Evolutionary conservation across 2,888 invertebrate genomes (phyloP).

Genomic region (Drosophila birchii): DNA sequence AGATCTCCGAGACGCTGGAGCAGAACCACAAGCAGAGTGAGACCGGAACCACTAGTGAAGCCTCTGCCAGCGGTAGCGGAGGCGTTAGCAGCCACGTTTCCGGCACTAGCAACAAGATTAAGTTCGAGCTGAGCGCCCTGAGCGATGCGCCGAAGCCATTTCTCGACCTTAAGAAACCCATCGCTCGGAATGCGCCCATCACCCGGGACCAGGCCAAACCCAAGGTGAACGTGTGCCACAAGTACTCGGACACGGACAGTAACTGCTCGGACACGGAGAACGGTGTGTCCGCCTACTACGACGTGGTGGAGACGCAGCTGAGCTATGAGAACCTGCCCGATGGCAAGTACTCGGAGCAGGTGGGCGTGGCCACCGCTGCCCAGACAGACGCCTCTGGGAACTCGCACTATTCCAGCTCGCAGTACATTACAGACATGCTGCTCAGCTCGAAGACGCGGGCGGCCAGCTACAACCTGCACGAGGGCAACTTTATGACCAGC

Average conservation of each 20-base stretch:
- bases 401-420: constrained; percentile 80
- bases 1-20: constrained; percentile 90
- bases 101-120: constrained; percentile 73
- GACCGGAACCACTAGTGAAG: constrained; percentile 39
- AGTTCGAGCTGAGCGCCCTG: constrained; percentile 83
- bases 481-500: constrained; percentile 85
- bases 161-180: constrained; percentile 84
- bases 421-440: constrained; percentile 84
- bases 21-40: constrained; percentile 86
- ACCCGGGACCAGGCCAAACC: constrained; percentile 89
- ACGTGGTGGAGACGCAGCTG: constrained; percentile 83
- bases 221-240: constrained; percentile 87
- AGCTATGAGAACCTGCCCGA: constrained; percentile 84
- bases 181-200: constrained; percentile 88
- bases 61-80: constrained; percentile 26
- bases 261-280: constrained; percentile 87
- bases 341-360: constrained; percentile 80
- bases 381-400: constrained; percentile 56
- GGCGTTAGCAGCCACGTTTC: constrained; percentile 27
- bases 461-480: constrained; percentile 84
- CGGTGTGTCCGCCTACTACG: constrained; percentile 84
- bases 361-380: constrained; percentile 63
- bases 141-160: constrained; percentile 82
- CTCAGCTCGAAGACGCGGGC: constrained; percentile 84
- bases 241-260: constrained; percentile 87